Evolutionary conservation across 1,140 invertebrate species (phyloP), one percentile per base, ranked within the genome.

Genomic region (Tachypleus tridentatus): DNA sequence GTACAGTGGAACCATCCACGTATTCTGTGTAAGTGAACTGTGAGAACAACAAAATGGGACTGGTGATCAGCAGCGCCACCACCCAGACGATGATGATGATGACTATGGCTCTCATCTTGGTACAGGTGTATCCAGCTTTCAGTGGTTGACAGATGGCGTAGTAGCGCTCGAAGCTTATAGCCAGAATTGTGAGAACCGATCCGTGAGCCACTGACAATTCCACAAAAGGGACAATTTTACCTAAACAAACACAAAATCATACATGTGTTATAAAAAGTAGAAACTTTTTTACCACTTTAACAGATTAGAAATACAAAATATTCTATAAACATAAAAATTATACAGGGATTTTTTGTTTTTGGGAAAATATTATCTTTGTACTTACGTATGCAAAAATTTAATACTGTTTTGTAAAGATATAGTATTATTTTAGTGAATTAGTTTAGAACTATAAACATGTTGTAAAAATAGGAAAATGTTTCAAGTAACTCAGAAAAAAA

Each of bases 101-200:
- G 58, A 89, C 78, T 4, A 88, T 83, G 0, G 91, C 90, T 65
- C 90, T 81, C 3, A 88, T 84, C 77, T 91, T 91, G 3, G 91
- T 94, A 74, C 91, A 94, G 10, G 91, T 89, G 76, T 93, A 93
- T 69, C 89, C 87, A 0, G 90, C 91, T 71, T 89, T 84, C 57
- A 97, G 77, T 0, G 93, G 93, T 72, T 93, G 85, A 76, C 91
- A 96, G 72, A 97, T 95, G 49, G 92, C 93, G 77, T 94, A 93
- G 78, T 96, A 97, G 5, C 93, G 81, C 76, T 97, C 93, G 74
- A 96, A 90, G 75, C 89, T 77, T 62, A 81, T 80, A 58, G 93
- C 92, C 71, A 97, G 78, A 68, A 97, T 96, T 8, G 93, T 97
- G 49, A 96, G 79, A 3, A 95, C 90, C 4, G 91, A 95, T 9